phyloP scores from a whole-genome alignment of 2,113 vertebrate genomes.

The Climacteris rufus region DNA sequence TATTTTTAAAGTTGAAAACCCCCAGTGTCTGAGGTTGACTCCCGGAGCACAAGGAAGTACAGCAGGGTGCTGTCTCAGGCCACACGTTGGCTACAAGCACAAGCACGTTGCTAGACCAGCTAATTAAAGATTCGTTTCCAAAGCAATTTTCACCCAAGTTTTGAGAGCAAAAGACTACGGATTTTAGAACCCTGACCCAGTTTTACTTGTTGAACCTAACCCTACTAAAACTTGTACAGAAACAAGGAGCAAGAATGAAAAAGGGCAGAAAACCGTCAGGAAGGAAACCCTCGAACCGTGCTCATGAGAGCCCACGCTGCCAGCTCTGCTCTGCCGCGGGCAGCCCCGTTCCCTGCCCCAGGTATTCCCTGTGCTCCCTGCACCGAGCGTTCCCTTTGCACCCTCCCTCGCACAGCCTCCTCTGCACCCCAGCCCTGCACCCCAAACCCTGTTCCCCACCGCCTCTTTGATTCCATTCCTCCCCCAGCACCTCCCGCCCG shows the following conservation, averaged over 20 bases:
- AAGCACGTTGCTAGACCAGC: background rate
- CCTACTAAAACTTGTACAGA: background rate
- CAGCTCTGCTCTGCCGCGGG: background rate
- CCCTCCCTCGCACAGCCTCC: background rate
- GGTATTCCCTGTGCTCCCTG: background rate
- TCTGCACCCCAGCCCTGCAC: fast-evolving
- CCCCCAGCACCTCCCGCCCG: background rate
- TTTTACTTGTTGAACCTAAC: background rate
- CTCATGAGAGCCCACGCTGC: background rate
- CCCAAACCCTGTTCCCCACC: background rate
- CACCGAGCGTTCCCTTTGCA: background rate
- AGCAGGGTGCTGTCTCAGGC: background rate
- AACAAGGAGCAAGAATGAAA: background rate
- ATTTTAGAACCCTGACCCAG: background rate
- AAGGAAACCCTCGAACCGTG: background rate
- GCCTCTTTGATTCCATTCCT: background rate
- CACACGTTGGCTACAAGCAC: background rate
- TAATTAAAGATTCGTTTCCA: background rate
- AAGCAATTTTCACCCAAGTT: background rate
- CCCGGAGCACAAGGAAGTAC: background rate
- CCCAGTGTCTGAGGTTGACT: background rate
- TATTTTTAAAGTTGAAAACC: background rate
- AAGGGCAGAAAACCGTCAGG: fast-evolving
- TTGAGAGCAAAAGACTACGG: background rate
- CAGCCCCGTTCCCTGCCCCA: background rate